These are phyloP conservation scores for Enteromius trimaculatus DNA, from an alignment of 2,797 vertebrate genomes.

Conservation along the genomic window DNA sequence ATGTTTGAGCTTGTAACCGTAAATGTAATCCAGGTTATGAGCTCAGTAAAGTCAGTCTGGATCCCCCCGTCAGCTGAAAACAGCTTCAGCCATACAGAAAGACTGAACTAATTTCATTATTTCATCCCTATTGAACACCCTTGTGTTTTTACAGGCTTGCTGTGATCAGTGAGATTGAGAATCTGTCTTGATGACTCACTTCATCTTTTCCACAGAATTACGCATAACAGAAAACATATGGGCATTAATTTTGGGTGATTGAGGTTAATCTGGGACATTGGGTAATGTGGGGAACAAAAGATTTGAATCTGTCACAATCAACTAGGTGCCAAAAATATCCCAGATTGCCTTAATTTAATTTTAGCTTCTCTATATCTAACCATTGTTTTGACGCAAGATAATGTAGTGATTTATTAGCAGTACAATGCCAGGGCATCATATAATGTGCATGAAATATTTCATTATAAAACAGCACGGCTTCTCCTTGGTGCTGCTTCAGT, in stretches of 20 bases:
- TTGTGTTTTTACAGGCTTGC: constrained; percentile 1
- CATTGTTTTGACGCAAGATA: background rate
- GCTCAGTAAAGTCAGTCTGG: constrained; percentile 64
- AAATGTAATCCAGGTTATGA: constrained; percentile 65
- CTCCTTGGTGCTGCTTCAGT: background rate
- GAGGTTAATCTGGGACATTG: background rate
- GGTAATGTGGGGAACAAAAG: background rate
- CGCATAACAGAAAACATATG: constrained; percentile 10
- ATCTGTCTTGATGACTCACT: constrained; percentile 6
- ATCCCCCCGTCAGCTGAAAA: constrained; percentile 40
- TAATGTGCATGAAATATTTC: background rate
- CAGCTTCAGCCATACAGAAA: background rate
- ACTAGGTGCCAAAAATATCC: background rate
- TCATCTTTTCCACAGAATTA: background rate
- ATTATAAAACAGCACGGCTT: background rate
- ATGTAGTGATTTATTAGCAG: background rate
- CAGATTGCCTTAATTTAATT: too few relatives aligned
- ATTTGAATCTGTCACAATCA: background rate
- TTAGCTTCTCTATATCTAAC: background rate
- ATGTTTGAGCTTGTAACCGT: constrained; percentile 45
- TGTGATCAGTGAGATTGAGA: background rate
- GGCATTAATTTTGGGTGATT: background rate
- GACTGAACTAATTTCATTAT: background rate
- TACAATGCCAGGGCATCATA: background rate
- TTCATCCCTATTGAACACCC: background rate